Percentiles rank a stretch among this genome's conserved stretches.
phyloP scores from a whole-genome alignment of 2,113 vertebrate species.

The Datnioides undecimradiatus region DNA sequence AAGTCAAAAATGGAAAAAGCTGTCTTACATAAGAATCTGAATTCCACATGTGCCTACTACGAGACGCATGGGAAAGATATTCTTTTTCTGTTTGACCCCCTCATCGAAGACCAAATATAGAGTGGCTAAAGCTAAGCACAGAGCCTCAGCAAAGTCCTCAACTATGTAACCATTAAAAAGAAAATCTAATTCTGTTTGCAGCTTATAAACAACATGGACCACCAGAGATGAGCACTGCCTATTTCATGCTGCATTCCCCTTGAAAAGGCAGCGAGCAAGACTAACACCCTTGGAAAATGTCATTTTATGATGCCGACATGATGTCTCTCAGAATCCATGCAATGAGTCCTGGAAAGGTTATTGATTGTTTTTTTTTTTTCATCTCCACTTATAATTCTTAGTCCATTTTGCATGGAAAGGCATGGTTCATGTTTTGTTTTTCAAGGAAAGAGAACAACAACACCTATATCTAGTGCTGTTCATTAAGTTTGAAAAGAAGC shows the following conservation, averaged over 20 bases:
- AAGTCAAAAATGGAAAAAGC: conserved; percentile 49
- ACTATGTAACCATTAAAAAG: conserved; percentile 18
- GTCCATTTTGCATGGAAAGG: background rate
- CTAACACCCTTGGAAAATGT: conserved; percentile 5
- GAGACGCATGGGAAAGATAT: conserved; percentile 45
- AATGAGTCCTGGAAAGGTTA: background rate
- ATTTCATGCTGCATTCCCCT: conserved; percentile 11
- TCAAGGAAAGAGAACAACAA: background rate
- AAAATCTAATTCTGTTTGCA: conserved; percentile 37
- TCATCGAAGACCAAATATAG: conserved; percentile 60
- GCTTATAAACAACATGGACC: conserved; percentile 57
- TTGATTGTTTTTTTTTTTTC: background rate
- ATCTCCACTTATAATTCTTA: background rate
- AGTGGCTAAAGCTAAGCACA: background rate
- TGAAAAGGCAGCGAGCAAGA: background rate
- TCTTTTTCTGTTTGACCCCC: conserved; percentile 36
- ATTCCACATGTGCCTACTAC: conserved; percentile 51
- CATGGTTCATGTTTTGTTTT: background rate
- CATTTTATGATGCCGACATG: conserved; percentile 20
- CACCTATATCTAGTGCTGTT: background rate
- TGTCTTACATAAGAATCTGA: conserved; percentile 60
- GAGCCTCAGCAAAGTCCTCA: conserved; percentile 24
- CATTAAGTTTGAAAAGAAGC: too few relatives aligned
- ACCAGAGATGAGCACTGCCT: conserved; percentile 22
- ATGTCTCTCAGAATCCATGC: background rate